Evolutionary conservation across 2,888 invertebrate species (phyloP).

Genomic region (Oscheius sp.): DNA sequence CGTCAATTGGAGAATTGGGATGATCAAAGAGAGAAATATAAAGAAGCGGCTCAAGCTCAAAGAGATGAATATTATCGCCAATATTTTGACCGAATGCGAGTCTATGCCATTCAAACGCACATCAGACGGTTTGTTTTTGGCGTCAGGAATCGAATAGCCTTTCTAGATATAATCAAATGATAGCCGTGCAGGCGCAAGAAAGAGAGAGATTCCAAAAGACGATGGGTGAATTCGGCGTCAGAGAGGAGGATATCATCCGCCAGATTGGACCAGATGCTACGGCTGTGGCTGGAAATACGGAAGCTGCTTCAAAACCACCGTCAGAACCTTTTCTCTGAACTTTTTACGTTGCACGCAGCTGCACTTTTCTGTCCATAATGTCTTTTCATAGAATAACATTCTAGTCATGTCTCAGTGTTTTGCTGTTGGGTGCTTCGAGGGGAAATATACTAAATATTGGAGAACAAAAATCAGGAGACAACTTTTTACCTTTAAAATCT

Average conservation of each 20-base stretch:
- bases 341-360: neutral
- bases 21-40: slow-evolving; percentile 5
- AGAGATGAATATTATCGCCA: slow-evolving; percentile 46
- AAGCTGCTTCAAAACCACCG: slow-evolving; percentile 4
- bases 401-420: neutral
- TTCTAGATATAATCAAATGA: slow-evolving; percentile 42
- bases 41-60: neutral
- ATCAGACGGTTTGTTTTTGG: slow-evolving; percentile 34
- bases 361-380: neutral
- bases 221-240: slow-evolving; percentile 46
- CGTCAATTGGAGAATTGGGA: slow-evolving; percentile 18
- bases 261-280: slow-evolving; percentile 15
- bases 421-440: no score
- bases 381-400: neutral
- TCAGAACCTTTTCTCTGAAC: slow-evolving; percentile 21
- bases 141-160: neutral
- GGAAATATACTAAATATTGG: no score
- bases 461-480: no score
- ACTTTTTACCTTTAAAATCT: no score
- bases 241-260: slow-evolving; percentile 34
- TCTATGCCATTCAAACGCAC: slow-evolving; percentile 44
- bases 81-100: slow-evolving; percentile 51
- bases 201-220: slow-evolving; percentile 20
- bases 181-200: slow-evolving; percentile 36
- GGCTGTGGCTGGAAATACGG: neutral